These are phyloP conservation scores for Contarinia nasturtii DNA, from an alignment of 1,140 invertebrate species.

Conservation along the genomic window DNA sequence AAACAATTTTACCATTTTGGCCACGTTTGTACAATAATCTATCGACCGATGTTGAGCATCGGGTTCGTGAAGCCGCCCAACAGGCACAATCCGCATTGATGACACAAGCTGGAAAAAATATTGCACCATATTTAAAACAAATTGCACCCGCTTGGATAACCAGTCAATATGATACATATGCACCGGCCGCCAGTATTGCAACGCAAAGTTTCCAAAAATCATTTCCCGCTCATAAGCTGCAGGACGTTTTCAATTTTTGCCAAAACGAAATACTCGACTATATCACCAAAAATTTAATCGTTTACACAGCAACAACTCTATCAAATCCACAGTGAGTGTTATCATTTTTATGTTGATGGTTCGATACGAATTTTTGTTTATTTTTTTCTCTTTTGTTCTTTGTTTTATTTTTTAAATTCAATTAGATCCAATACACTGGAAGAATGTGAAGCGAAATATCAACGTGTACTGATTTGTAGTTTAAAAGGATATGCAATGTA, in stretches of 20 bases:
- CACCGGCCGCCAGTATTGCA: constrained; percentile 56
- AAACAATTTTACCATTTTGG: constrained; percentile 55
- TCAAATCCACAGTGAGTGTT: constrained; percentile 12
- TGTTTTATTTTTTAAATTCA: constrained; percentile 8
- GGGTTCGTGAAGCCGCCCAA: constrained; percentile 56
- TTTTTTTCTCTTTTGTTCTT: no score
- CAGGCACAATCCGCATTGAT: constrained; percentile 46
- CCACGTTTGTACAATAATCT: constrained; percentile 52
- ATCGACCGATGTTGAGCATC: constrained; percentile 53
- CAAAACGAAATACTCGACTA: constrained; percentile 56
- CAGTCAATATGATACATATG: constrained; percentile 61
- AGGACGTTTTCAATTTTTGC: constrained; percentile 54
- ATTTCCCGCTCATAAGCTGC: constrained; percentile 48
- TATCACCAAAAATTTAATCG: constrained; percentile 45
- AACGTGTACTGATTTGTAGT: constrained; percentile 42
- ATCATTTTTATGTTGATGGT: constrained; percentile 5
- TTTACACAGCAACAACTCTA: constrained; percentile 37
- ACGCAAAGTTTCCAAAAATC: constrained; percentile 44
- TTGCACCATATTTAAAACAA: constrained; percentile 59
- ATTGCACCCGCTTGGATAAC: constrained; percentile 57
- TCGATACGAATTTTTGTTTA: no score
- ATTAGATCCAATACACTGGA: constrained; percentile 27
- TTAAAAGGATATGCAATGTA: constrained; percentile 44
- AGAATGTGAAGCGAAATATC: constrained; percentile 53
- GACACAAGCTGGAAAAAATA: constrained; percentile 41